Conservation (phyloP, 2,797 vertebrate species). For the Phylloscopus collybita region DNA sequence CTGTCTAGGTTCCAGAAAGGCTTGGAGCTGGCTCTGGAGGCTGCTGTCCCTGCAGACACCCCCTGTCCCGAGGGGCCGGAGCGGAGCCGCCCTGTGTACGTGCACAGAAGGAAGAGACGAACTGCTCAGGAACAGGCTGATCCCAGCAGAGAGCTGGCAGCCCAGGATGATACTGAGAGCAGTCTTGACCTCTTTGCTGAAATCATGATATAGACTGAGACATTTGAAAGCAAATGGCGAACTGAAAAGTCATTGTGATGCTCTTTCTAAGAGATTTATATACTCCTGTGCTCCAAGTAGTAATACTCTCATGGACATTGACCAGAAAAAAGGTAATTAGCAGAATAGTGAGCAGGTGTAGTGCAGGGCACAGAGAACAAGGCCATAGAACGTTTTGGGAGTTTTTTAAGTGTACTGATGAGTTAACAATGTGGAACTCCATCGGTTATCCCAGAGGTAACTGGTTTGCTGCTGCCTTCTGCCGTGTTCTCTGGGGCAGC, state of each 20-base stretch:
- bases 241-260: not conserved
- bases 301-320: not conserved
- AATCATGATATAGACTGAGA: not conserved
- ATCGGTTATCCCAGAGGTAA: not conserved
- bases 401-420: not conserved
- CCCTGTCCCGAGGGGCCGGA: not conserved
- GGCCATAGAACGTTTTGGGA: not conserved
- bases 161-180: not conserved
- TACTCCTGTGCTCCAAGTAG: not conserved
- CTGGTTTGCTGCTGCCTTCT: not conserved
- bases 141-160: not conserved
- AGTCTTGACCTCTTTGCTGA: slow-evolving; percentile 25
- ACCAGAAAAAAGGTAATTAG: not conserved
- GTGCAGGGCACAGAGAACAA: not conserved
- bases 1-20: slow-evolving; percentile 76
- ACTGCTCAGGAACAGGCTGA: not conserved
- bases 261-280: slow-evolving; percentile 67
- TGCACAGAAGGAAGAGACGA: slow-evolving; percentile 67
- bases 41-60: not conserved
- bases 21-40: slow-evolving; percentile 73
- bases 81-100: not conserved
- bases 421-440: not conserved
- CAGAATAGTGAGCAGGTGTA: not conserved
- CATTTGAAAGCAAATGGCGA: not conserved
- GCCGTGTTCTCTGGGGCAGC: not conserved